phyloP scores from a whole-genome alignment of 2,113 vertebrate species.

The Sphyrna mokarran region DNA sequence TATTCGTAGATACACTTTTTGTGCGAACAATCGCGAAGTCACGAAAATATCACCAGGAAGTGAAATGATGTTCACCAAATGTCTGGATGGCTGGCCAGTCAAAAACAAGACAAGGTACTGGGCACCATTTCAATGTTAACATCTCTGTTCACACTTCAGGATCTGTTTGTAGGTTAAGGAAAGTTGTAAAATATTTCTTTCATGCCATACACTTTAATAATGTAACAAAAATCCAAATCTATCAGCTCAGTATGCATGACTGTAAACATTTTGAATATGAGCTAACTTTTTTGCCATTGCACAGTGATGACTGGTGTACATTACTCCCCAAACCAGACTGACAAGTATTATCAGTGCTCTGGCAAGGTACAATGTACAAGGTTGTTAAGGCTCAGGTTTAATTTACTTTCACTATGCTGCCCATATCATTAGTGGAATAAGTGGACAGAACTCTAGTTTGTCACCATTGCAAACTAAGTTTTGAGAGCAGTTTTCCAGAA shows the following conservation, averaged over 20 bases:
- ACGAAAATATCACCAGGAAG: slow-evolving; percentile 71
- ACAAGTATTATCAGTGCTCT: neutral
- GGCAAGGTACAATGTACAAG: neutral
- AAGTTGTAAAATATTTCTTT: neutral
- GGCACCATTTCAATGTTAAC: neutral
- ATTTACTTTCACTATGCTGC: neutral
- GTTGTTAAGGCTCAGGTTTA: neutral
- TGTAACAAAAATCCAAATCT: neutral
- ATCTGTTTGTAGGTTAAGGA: neutral
- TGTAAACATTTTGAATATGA: neutral
- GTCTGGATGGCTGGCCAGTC: slow-evolving; percentile 73
- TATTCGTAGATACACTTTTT: slow-evolving; percentile 75
- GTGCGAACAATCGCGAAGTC: slow-evolving; percentile 60
- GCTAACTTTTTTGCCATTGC: neutral
- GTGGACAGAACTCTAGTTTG: neutral
- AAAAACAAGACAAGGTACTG: slow-evolving; percentile 62
- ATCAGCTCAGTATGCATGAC: neutral
- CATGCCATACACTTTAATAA: neutral
- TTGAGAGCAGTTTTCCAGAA: neutral
- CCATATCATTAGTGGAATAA: neutral
- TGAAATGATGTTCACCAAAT: slow-evolving; percentile 76
- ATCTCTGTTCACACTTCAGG: neutral
- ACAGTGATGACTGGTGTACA: neutral
- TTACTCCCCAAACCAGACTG: neutral
- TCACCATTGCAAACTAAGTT: neutral